Evolutionary conservation across 2,113 vertebrate genomes (phyloP).

Genomic region (Aleadryas rufinucha): DNA sequence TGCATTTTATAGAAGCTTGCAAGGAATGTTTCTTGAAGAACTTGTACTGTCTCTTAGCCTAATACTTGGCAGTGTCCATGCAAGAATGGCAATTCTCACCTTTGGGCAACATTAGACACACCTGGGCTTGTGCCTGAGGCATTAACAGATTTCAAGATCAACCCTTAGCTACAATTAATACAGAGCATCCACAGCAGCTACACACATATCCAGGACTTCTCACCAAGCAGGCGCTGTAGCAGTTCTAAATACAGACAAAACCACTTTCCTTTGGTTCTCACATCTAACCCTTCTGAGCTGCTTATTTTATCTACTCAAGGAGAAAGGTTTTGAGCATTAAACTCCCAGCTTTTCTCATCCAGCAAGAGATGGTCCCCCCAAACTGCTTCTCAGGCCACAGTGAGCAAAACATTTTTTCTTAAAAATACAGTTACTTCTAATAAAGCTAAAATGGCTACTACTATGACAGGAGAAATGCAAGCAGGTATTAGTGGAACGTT

Average conservation of each 20-base stretch:
- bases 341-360: background rate
- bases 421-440: background rate
- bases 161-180: background rate
- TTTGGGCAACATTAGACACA: background rate
- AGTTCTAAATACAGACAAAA: background rate
- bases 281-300: background rate
- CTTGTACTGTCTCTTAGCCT: background rate
- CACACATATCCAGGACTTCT: background rate
- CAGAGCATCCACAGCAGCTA: background rate
- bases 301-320: background rate
- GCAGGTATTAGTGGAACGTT: background rate
- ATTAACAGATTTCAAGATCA: background rate
- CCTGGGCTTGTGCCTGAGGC: background rate
- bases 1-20: background rate
- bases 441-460: background rate
- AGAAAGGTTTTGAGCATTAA: background rate
- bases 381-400: background rate
- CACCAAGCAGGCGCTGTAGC: fast-evolving
- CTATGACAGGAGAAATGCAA: background rate
- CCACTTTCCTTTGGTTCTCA: background rate
- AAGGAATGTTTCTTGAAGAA: background rate
- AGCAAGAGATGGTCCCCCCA: background rate
- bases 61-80: background rate
- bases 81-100: background rate
- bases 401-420: background rate